phyloP scores from a whole-genome alignment of 1,140 invertebrate genomes.

The Polypedilum pembai region DNA sequence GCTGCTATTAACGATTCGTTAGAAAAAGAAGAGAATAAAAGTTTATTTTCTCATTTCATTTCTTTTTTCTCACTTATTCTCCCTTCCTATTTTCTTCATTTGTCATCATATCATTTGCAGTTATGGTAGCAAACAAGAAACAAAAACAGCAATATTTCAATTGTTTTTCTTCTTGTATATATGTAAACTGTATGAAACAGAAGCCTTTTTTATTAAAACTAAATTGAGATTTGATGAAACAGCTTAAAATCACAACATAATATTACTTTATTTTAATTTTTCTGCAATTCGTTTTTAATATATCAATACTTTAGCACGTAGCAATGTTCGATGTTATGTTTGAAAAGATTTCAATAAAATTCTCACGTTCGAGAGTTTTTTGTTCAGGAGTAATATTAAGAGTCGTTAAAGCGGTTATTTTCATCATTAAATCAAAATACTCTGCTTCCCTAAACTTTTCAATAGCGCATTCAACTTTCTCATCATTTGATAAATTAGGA shows the following conservation, averaged over 20 bases:
- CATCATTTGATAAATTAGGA: neutral
- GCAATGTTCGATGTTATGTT: neutral
- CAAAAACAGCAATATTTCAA: no score
- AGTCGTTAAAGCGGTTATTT: neutral
- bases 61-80: neutral
- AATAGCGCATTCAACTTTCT: neutral
- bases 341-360: slow-evolving; percentile 16
- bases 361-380: neutral
- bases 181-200: no score
- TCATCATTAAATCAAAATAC: slow-evolving; percentile 12
- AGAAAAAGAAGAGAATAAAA: neutral
- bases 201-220: no score
- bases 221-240: no score
- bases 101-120: no score
- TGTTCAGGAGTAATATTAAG: neutral
- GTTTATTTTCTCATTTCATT: neutral
- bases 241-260: no score
- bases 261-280: no score
- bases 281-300: no score
- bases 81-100: neutral
- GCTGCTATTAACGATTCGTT: no score
- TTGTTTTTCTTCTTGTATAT: no score
- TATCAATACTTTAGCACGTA: neutral
- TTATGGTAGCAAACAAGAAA: no score
- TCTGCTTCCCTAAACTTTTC: slow-evolving; percentile 16